Conservation (phyloP, 2,888 invertebrate genomes). For the Nebria brevicollis region DNA sequence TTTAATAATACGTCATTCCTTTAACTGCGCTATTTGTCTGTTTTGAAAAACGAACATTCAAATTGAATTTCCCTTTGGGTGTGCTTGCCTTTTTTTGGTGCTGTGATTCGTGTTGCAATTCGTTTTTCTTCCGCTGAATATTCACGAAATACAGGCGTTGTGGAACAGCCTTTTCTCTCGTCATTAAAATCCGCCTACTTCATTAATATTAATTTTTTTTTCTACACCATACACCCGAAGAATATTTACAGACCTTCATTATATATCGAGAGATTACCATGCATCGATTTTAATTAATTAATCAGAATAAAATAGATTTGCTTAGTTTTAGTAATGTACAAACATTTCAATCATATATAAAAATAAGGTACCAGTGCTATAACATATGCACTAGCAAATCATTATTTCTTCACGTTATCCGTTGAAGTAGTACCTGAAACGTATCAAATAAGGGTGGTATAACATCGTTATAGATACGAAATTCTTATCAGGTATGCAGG, state of each 20-base stretch:
- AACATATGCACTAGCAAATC: background rate
- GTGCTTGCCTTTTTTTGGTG: background rate
- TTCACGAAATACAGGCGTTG: background rate
- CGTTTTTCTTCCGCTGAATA: conserved; percentile 16
- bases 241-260: background rate
- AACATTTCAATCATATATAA: too few species aligned
- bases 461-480: background rate
- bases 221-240: background rate
- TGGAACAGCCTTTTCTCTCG: conserved; percentile 7
- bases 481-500: background rate
- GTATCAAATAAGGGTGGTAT: background rate
- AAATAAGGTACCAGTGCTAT: too few species aligned
- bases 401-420: background rate
- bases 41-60: background rate
- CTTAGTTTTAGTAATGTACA: too few species aligned
- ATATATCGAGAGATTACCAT: background rate
- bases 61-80: background rate
- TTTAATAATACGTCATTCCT: too few species aligned
- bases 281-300: background rate
- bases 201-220: conserved; percentile 20
- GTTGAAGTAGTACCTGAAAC: background rate
- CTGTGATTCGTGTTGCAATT: background rate
- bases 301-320: too few species aligned
- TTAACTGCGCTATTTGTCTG: background rate
- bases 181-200: conserved; percentile 11